These are phyloP conservation scores for Platycercus adscitus DNA, from an alignment of 2,113 vertebrate species.

Conservation along the genomic window DNA sequence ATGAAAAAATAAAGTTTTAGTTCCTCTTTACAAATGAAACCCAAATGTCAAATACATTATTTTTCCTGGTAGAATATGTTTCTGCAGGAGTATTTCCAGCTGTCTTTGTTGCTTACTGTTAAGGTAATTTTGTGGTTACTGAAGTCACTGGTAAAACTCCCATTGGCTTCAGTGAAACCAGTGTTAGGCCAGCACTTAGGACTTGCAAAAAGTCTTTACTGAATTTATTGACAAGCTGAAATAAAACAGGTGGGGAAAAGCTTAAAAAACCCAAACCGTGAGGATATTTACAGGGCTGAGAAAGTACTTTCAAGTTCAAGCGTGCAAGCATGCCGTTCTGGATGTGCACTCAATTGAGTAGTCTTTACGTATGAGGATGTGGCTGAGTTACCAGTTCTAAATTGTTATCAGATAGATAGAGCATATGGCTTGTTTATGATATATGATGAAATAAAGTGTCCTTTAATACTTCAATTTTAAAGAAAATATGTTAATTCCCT, in stretches of 20 bases:
- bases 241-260: background rate
- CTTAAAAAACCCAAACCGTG: background rate
- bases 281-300: background rate
- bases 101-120: background rate
- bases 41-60: background rate
- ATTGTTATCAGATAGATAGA: background rate
- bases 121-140: background rate
- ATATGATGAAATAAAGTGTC: background rate
- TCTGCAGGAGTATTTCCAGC: background rate
- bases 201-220: background rate
- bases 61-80: background rate
- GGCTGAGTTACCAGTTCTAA: background rate
- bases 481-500: background rate
- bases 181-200: background rate
- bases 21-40: constrained; percentile 14
- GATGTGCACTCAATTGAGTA: background rate
- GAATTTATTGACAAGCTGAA: background rate
- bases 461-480: background rate
- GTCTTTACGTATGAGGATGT: background rate
- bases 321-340: background rate
- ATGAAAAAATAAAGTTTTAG: background rate
- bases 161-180: background rate
- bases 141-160: background rate
- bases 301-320: background rate
- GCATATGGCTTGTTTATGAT: background rate